Percentiles rank a stretch among this genome's conserved stretches.
phyloP scores from a whole-genome alignment of 2,797 vertebrate genomes.

The Ciconia nigra region DNA sequence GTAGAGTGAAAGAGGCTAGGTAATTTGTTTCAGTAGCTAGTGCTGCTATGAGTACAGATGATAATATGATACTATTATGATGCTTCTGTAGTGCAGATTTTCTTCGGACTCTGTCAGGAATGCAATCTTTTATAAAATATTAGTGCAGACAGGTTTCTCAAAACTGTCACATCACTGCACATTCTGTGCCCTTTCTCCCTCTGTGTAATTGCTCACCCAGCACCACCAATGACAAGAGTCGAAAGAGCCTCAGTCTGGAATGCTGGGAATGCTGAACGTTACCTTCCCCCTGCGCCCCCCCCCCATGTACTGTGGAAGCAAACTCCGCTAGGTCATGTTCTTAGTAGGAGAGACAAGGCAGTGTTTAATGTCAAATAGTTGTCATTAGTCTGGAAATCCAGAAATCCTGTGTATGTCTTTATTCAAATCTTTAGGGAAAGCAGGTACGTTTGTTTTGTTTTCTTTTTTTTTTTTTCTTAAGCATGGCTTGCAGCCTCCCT shows the following conservation, averaged over 20 bases:
- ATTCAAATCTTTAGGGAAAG: background rate
- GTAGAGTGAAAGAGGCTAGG: background rate
- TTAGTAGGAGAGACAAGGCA: background rate
- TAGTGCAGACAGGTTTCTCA: background rate
- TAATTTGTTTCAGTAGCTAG: background rate
- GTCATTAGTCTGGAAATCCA: background rate
- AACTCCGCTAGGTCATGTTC: background rate
- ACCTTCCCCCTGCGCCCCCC: too few species aligned
- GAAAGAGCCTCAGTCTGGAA: background rate
- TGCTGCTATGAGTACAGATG: background rate
- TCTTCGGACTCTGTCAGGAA: background rate
- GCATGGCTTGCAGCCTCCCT: background rate
- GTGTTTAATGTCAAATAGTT: background rate
- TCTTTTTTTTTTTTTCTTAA: background rate
- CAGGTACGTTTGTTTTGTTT: background rate
- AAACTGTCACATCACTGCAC: background rate
- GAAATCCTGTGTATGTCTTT: background rate
- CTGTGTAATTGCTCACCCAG: background rate
- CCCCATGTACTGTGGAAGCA: rapidly evolving
- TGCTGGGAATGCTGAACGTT: background rate
- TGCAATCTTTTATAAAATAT: background rate
- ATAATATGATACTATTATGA: background rate
- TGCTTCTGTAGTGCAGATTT: background rate
- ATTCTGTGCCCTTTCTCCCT: background rate
- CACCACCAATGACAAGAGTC: background rate